These are phyloP conservation scores for Solea solea DNA, from an alignment of 2,113 vertebrate species.

Conservation along the genomic window DNA sequence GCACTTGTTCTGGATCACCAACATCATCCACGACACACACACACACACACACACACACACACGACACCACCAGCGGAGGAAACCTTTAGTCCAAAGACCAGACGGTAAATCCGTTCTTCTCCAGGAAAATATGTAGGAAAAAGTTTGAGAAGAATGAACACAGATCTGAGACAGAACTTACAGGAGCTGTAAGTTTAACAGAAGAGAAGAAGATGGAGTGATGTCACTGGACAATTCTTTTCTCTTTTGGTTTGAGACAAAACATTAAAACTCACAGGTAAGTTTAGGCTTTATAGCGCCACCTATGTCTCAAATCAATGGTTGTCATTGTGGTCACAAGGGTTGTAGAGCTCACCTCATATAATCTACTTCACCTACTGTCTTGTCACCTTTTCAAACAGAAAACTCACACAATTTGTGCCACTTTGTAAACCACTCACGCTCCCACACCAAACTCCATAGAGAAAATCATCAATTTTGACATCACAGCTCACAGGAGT, in stretches of 20 bases:
- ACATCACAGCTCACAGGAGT: too few species aligned
- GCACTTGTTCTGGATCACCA: constrained; percentile 39
- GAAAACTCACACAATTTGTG: too few species aligned
- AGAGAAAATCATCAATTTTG: too few species aligned
- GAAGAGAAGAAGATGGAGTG: constrained; percentile 50
- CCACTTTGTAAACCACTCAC: too few species aligned
- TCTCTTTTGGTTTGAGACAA: not conserved
- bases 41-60: constrained; percentile 51
- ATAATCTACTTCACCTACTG: too few species aligned
- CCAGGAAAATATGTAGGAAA: constrained; percentile 32
- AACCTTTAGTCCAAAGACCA: constrained; percentile 35
- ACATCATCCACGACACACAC: constrained; percentile 49
- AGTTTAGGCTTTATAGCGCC: too few species aligned
- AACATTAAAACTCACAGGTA: too few species aligned
- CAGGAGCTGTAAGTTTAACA: constrained; percentile 18
- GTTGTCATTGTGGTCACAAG: too few species aligned
- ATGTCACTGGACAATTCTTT: constrained; percentile 14
- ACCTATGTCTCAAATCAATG: too few species aligned
- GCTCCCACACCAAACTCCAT: too few species aligned
- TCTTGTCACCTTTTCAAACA: too few species aligned
- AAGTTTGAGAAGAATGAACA: constrained; percentile 45
- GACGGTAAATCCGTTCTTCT: constrained; percentile 39
- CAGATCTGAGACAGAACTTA: constrained; percentile 30
- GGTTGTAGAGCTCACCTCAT: too few species aligned
- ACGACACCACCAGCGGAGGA: constrained; percentile 35